Evolutionary conservation across 2,888 invertebrate species (phyloP), one percentile per base, ranked within the genome.

Genomic region (Thelaira solivaga): DNA sequence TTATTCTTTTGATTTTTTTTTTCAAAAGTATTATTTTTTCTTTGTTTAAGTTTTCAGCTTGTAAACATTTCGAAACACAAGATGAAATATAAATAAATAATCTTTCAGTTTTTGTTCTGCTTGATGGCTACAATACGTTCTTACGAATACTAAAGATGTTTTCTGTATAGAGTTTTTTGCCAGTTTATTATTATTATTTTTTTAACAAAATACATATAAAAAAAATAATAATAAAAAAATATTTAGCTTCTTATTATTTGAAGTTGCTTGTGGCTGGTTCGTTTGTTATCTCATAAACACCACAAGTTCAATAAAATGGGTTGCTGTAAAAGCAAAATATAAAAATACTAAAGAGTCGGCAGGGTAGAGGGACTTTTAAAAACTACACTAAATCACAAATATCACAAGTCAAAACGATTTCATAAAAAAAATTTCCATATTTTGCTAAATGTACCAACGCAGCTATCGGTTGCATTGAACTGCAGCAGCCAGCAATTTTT

Each of bases 21-120:
- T 45, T 22, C 29, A 31, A 24, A 39, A 29, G 43, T 29, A 61
- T 69, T 61, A 53, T 68, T 68, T 68, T 36, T 59, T 69, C 68
- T 69, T 69, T 69, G 59, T 59, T 69, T 41, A 22, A 51, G 59
- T 49, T 59, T 69, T 49, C 24, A 69, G 16, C 13, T 47, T 59
- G 59, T 69, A 59, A 69, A 49, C 51, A 73, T 65, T 73, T 57
- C 53, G 49, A 73, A 73, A 73, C 55, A 73, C 29, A 16, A 73
- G 73, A 57, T 65, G 24, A 72, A 72, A 31, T 47, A 57, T 16
- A 73, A 49, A 71, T 49, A 68, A 59, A 72, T 62, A 62, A 73
- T 72, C 64, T 72, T 57, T 11, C 41, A 31, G 41, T 53, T 62
- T 61, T 24, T 53, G 11, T 62, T 71, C 31, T 53, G 29, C 51